phyloP scores from a whole-genome alignment of 1,140 invertebrate species.

The Ips nitidus region DNA sequence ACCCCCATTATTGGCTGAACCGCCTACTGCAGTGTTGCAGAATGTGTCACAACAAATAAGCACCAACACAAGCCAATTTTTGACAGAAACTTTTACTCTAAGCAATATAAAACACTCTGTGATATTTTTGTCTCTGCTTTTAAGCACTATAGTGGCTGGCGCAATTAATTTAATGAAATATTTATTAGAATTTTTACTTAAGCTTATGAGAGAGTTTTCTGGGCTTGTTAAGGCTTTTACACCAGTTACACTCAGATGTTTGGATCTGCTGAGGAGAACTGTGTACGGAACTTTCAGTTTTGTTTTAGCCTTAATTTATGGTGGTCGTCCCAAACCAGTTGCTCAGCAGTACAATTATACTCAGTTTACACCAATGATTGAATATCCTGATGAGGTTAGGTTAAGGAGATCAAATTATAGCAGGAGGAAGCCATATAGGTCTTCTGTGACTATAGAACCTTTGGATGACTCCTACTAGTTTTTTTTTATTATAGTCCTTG shows the following conservation, averaged over 20 bases:
- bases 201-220: slow-evolving; percentile 44
- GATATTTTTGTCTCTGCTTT: slow-evolving; percentile 39
- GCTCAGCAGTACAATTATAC: no score
- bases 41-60: slow-evolving; percentile 1
- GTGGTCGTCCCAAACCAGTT: slow-evolving; percentile 3
- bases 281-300: slow-evolving; percentile 43
- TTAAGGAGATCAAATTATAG: no score
- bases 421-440: slow-evolving; percentile 15
- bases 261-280: slow-evolving; percentile 49
- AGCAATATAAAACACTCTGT: slow-evolving; percentile 39
- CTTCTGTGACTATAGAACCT: slow-evolving; percentile 21
- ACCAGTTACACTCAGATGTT: slow-evolving; percentile 50
- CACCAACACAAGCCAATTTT: slow-evolving; percentile 29
- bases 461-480: not conserved
- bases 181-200: slow-evolving; percentile 42
- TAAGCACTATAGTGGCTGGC: slow-evolving; percentile 35
- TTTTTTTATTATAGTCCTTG: no score
- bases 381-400: no score
- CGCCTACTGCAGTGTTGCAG: not conserved
- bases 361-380: no score
- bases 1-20: not conserved
- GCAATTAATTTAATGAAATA: slow-evolving; percentile 35
- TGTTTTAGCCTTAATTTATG: slow-evolving; percentile 49
- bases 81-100: slow-evolving; percentile 28
- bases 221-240: slow-evolving; percentile 46